A percentile compares a stretch with the other conserved stretches of the same genome.
Conservation (phyloP, 2,888 invertebrate genomes). For the Tanypteryx hageni region DNA sequence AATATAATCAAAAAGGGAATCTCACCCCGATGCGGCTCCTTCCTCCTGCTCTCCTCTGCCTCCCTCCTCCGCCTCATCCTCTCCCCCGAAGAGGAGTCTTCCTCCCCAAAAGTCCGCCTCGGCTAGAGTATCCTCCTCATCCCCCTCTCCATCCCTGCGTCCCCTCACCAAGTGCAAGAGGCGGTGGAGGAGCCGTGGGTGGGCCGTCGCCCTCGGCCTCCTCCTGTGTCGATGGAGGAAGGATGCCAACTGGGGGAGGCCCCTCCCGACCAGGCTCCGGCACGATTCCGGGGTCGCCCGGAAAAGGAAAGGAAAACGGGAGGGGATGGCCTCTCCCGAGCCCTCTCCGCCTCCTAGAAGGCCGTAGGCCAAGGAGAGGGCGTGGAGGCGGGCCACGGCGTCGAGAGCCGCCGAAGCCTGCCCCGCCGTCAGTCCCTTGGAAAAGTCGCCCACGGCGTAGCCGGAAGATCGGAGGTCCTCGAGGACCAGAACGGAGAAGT, state of each 20-base stretch:
- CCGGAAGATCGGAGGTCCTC: slow-evolving; percentile 83
- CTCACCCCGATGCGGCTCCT: slow-evolving; percentile 35
- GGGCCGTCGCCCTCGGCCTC: slow-evolving; percentile 65
- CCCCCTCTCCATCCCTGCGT: slow-evolving; percentile 38
- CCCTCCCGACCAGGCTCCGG: slow-evolving; percentile 86
- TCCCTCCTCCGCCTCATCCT: background rate
- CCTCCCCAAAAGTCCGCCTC: slow-evolving; percentile 62
- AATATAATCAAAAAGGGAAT: background rate
- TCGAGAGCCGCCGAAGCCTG: slow-evolving; percentile 84
- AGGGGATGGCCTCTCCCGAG: slow-evolving; percentile 74
- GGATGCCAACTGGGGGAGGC: slow-evolving; percentile 85
- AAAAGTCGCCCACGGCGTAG: slow-evolving; percentile 82
- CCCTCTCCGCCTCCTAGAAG: background rate
- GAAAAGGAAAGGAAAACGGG: slow-evolving; percentile 83
- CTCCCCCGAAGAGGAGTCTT: slow-evolving; percentile 45
- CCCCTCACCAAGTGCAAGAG: slow-evolving; percentile 67
- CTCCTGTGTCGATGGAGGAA: slow-evolving; percentile 83
- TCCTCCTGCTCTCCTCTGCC: background rate
- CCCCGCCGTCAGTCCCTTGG: slow-evolving; percentile 81
- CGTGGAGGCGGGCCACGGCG: slow-evolving; percentile 85
- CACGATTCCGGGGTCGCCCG: slow-evolving; percentile 89
- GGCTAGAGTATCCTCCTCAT: slow-evolving; percentile 47
- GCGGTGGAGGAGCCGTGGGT: slow-evolving; percentile 69
- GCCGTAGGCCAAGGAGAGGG: slow-evolving; percentile 78
- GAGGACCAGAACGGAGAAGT: slow-evolving; percentile 84